Evolutionary conservation across 2,113 vertebrate genomes (phyloP), one percentile per base, ranked within the genome.

Genomic region (Rhinopithecus roxellana): DNA sequence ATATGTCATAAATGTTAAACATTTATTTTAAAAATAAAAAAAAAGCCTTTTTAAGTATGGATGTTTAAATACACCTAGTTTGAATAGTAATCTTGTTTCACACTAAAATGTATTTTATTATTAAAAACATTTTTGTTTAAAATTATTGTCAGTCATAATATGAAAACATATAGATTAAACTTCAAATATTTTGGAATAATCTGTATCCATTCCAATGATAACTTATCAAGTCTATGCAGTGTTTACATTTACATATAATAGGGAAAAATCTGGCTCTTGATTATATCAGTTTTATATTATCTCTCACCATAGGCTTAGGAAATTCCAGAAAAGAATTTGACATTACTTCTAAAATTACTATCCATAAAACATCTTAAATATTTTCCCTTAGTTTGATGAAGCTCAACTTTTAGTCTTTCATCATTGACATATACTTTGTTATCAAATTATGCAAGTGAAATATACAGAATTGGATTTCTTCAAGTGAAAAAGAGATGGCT

Each of bases 401-500:
- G 7, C 8, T 91, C 70, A 93, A 88, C 38, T 81, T 94, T 85
- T 93, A 40, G 2, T 79, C 35, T 95, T 93, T 80, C 35, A 22
- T 93, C 35, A 22, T 92, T 87, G 45, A 70, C 2, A 13, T 88
- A 90, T 80, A 67, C 6, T 77, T 82, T 10, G 48, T 79, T 89
- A 75, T 79, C 48, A 94, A 92, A 87, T 95, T 61, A 90, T 96
- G 8, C 32, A 86, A 93, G 17, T 82, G 32, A 97, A 93, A 86
- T 81, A 27, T 38, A 79, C 57, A 59, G 16, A 9, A 72, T 43
- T 92, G 32, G 43, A 61, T 77, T 90, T 93, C 52, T 67, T 79
- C 7, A 69, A 50, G 8, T 64, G 11, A 83, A 85, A 57, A 80
- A 94, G 77, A 95, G 59, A 25, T 43, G 30, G 5, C 25, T 82